Base-by-base conservation (phyloP, 2,888 invertebrate species). In the Agonopterix arenella region DNA sequence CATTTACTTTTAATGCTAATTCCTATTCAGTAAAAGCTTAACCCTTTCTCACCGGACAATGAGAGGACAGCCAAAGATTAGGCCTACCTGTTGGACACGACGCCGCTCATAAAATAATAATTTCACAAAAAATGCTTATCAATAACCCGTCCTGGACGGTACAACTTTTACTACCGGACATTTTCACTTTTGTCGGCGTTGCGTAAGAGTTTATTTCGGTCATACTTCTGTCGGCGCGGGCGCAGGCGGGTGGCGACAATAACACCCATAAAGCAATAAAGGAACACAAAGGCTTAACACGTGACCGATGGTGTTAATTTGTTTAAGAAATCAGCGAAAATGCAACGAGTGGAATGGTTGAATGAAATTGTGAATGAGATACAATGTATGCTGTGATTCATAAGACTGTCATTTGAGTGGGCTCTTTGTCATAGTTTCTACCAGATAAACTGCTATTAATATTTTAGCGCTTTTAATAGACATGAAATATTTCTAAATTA, bases 131-230 rank as follows among this genome's bases (percentile, higher is more conserved):
- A 65, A 56, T 53, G 59, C 60, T 66, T 66, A 69, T 68, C 60
- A 62, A 60, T 55, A 64, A 63, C 56, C 60, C 55, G 57, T 53
- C 40, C 48, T 59, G 57, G 55, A 56, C 56, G 45, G 52, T 59
- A 60, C 60, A 62, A 78, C 76, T 81, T 84, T 84, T 80, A 83
- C 80, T 76, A 72, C 65, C 66, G 60, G 66, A 59, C 54, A 76
- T 73, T 85, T 83, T 86, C 85, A 86, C 88, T 85, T 88, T 88
- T 86, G 84, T 84, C 81, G 73, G 73, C 74, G 41, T 83, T 84
- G 78, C 78, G 82, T 78, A 83, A 82, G 68, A 53, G 51, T 50
- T 56, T 47, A 53, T 50, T 50, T 49, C 50, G 49, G 52, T 52
- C 52, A 43, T 43, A 47, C 52, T 48, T 49, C 49, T 49, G 55